phyloP scores from a whole-genome alignment of 1,140 invertebrate species.

The Habropoda laboriosa region DNA sequence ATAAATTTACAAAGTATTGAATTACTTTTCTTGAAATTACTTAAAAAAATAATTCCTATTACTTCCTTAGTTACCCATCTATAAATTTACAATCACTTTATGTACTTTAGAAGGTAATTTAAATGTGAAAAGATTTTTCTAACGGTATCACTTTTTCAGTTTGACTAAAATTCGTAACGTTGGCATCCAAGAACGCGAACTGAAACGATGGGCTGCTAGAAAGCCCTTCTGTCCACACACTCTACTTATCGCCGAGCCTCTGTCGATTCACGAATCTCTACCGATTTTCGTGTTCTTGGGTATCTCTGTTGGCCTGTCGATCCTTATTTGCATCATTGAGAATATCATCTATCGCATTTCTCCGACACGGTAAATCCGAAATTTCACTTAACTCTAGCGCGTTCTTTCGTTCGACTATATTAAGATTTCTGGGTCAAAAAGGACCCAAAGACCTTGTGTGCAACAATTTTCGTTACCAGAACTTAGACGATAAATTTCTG shows the following conservation, averaged over 20 bases:
- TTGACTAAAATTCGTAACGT: constrained; percentile 50
- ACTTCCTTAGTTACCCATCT: no score
- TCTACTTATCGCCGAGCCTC: constrained; percentile 49
- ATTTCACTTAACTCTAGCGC: not conserved
- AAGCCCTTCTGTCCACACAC: constrained; percentile 55
- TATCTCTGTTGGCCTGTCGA: constrained; percentile 19
- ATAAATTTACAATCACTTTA: no score
- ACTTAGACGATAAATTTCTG: no score
- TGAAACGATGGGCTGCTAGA: constrained; percentile 56
- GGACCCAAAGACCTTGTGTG: no score
- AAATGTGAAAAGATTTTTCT: not conserved
- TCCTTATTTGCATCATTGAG: constrained; percentile 51
- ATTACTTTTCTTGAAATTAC: no score
- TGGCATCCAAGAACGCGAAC: constrained; percentile 52
- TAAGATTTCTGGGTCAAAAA: no score
- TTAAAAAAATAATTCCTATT: no score
- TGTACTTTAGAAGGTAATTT: no score
- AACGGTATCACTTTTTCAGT: constrained; percentile 9
- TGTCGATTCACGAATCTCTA: constrained; percentile 58
- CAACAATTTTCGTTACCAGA: no score
- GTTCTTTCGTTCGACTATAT: no score
- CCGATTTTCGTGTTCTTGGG: constrained; percentile 52
- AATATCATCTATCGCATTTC: constrained; percentile 35
- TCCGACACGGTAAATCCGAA: constrained; percentile 8
- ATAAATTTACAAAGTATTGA: no score